A percentile compares a stretch with the other conserved stretches of the same genome.
phyloP scores from a whole-genome alignment of 2,797 vertebrate species.

The Onychomys arenicola region DNA sequence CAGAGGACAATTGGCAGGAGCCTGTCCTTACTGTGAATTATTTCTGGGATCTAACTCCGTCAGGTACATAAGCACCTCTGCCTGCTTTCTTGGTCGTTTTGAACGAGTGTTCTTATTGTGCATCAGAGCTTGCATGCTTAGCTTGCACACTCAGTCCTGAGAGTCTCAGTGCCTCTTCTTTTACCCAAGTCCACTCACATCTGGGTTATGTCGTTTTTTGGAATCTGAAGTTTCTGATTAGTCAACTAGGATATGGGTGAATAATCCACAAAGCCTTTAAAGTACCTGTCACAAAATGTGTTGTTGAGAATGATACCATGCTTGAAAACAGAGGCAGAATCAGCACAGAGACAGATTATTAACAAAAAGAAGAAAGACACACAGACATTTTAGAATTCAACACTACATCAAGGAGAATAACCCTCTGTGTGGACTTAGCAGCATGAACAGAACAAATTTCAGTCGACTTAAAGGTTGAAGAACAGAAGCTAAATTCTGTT shows the following conservation, averaged over 20 bases:
- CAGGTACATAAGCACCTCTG: background rate
- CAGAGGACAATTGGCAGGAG: background rate
- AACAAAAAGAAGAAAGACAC: background rate
- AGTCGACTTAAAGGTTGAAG: background rate
- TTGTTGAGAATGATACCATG: background rate
- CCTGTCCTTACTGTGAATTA: background rate
- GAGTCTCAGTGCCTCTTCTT: slow-evolving; percentile 42
- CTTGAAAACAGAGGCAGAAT: background rate
- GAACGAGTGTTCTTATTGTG: slow-evolving; percentile 75
- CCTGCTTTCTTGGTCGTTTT: slow-evolving; percentile 13
- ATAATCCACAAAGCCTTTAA: background rate
- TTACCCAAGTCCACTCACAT: slow-evolving; percentile 41
- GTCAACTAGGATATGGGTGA: slow-evolving; percentile 55
- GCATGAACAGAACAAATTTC: background rate
- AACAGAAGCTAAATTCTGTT: background rate
- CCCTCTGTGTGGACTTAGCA: background rate
- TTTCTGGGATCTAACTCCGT: background rate
- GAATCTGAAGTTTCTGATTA: slow-evolving; percentile 56
- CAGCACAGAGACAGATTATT: background rate
- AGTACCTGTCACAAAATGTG: background rate
- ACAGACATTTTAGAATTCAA: background rate
- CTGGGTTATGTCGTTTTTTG: slow-evolving; percentile 26
- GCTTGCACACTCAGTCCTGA: slow-evolving; percentile 48
- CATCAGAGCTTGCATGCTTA: slow-evolving; percentile 31
- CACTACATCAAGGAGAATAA: background rate